Conservation (phyloP, 2,797 vertebrate genomes). For the Artibeus lituratus region DNA sequence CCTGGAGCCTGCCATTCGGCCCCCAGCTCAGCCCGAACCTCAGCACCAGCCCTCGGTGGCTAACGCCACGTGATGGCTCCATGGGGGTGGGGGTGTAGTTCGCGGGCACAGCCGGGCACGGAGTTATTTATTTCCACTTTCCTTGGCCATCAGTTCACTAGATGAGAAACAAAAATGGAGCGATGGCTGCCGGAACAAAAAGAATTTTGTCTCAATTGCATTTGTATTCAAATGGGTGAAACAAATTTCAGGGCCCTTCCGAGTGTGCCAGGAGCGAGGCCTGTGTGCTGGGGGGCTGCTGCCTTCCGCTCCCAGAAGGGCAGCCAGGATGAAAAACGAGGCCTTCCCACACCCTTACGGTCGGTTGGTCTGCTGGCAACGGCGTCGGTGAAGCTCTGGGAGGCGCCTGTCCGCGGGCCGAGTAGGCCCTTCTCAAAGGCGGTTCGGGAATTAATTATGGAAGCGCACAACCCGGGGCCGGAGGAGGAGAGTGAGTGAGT, state of each 20-base stretch:
- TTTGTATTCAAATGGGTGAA: slow-evolving; percentile 76
- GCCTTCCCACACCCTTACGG: slow-evolving; percentile 58
- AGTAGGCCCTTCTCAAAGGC: slow-evolving; percentile 30
- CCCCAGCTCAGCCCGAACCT: background rate
- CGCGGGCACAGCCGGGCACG: background rate
- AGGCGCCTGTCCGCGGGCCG: slow-evolving; percentile 43
- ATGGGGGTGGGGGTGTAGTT: rapidly evolving
- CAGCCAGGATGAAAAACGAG: slow-evolving; percentile 73
- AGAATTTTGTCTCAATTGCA: slow-evolving; percentile 51
- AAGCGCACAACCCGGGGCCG: background rate
- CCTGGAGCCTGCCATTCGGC: rapidly evolving
- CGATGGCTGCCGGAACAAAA: slow-evolving; percentile 32
- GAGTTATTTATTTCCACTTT: background rate
- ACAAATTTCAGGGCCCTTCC: slow-evolving; percentile 59
- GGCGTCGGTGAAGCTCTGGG: slow-evolving; percentile 42
- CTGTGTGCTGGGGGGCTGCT: slow-evolving; percentile 9
- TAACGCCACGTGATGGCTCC: rapidly evolving
- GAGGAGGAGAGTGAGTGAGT: slow-evolving; percentile 61
- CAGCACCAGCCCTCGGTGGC: background rate
- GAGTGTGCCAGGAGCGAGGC: slow-evolving; percentile 29
- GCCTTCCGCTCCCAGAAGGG: slow-evolving; percentile 59
- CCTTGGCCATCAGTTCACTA: slow-evolving; percentile 9
- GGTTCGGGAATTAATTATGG: slow-evolving; percentile 72
- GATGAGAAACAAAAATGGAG: slow-evolving; percentile 48
- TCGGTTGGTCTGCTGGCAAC: slow-evolving; percentile 69